Percentiles rank a stretch among this genome's conserved stretches.
These are phyloP conservation scores for Anolis carolinensis DNA, from an alignment of 2,113 vertebrate species.

Conservation along the genomic window DNA sequence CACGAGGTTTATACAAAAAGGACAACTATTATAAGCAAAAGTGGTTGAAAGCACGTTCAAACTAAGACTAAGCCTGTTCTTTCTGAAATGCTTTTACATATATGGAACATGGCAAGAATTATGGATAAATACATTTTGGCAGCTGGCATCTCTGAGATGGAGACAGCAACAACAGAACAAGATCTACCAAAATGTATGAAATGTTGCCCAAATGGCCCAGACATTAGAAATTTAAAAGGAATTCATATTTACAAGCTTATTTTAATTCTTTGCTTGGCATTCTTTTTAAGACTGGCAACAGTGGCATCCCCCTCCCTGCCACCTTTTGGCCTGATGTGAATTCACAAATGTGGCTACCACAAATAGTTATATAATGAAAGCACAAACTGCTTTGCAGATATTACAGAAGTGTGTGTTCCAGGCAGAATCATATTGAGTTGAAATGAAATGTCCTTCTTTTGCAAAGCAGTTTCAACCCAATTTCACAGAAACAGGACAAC, in stretches of 20 bases:
- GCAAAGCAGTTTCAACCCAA: neutral
- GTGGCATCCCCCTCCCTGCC: neutral
- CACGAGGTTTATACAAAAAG: neutral
- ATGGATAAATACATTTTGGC: neutral
- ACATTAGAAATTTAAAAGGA: neutral
- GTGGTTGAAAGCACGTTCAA: neutral
- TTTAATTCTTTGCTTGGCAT: neutral
- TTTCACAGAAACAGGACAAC: conserved; percentile 1
- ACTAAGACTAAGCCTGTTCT: neutral
- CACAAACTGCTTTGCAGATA: neutral
- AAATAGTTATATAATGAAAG: neutral
- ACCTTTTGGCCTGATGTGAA: neutral
- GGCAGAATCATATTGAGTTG: conserved; percentile 9
- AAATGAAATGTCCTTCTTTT: neutral
- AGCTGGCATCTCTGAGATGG: neutral
- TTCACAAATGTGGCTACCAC: neutral
- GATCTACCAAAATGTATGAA: neutral
- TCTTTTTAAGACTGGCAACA: neutral
- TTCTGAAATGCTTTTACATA: neutral
- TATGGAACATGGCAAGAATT: neutral
- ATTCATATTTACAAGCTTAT: neutral
- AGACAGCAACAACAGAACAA: conserved; percentile 9
- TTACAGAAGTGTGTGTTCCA: conserved; percentile 13
- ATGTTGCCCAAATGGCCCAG: neutral
- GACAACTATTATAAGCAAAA: neutral